Evolutionary conservation across 2,888 invertebrate species (phyloP), one percentile per base, ranked within the genome.

Genomic region (Ypsolopha sequella): DNA sequence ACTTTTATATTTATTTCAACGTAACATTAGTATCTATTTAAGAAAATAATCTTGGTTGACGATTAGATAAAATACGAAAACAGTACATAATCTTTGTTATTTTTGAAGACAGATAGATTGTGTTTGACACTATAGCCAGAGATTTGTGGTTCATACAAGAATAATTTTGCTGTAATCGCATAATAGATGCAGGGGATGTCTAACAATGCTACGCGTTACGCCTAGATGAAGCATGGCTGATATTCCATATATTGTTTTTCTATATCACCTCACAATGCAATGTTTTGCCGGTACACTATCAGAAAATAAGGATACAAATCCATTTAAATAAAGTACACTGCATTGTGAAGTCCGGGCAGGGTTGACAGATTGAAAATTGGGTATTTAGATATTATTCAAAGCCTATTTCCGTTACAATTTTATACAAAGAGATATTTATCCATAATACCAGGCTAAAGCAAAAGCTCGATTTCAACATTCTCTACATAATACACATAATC

Each of bases 391-490:
- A 48, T 11, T 38, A 36, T 36, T 38, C 38, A 14, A 45, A 45
- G 14, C 39, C 38, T 48, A 41, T 11, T 39, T 34, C 11, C 39
- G 39, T 48, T 48, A 39, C 14, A 47, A n/a, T 14, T 36, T 34
- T 46, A 13, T 14, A 48, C 52, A 43, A 48, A 47, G 11, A 48
- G 49, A 52, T 51, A 51, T 54, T 45, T 48, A 48, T 52, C 48
- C 50, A 57, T 52, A 63, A 80, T 80, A 84, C 79, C 75, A 73
- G 77, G 78, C 80, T 81, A 81, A 75, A 72, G 78, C 78, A 73
- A 73, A 81, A 85, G 85, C 85, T 84, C 82, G 70, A 45, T 74
- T 76, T 70, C 69, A 79, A 78, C 73, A 72, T 75, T 72, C 68
- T 69, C 81, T 81, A 84, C 73, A 65, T 65, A 73, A 71, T 70